These are phyloP conservation scores for Peromyscus polionotus DNA, from an alignment of 2,113 vertebrate species.

Conservation along the genomic window DNA sequence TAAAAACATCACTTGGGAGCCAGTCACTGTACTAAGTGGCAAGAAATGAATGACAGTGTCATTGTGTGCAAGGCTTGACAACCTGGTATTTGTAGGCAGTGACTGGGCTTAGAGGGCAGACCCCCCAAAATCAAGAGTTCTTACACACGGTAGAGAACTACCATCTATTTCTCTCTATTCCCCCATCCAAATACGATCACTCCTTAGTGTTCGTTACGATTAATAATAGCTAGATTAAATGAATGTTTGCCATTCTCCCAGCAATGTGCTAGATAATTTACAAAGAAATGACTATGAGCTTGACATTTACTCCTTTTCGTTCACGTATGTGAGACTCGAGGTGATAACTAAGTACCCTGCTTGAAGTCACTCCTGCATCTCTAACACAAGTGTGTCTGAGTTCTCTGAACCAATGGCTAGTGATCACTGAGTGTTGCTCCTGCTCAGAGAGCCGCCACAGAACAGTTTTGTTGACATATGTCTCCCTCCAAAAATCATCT, in stretches of 20 bases:
- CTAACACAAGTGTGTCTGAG: not conserved
- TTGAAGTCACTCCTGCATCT: not conserved
- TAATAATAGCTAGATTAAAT: not conserved
- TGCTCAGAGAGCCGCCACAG: not conserved
- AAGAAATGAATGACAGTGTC: not conserved
- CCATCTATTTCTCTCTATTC: not conserved
- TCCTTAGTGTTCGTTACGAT: not conserved
- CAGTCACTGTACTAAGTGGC: not conserved
- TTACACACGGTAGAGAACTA: not conserved
- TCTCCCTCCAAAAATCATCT: not conserved
- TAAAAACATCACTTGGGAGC: slow-evolving; percentile 19
- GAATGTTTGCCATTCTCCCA: not conserved
- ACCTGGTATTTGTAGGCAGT: not conserved
- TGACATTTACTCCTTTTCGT: not conserved
- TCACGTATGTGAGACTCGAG: not conserved
- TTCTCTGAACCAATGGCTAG: not conserved
- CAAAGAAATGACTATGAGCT: not conserved
- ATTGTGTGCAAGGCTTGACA: not conserved
- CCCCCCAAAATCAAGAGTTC: not conserved
- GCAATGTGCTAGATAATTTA: not conserved
- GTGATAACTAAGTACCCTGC: not conserved
- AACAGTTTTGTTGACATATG: not conserved
- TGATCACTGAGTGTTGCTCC: not conserved
- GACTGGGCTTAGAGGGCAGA: not conserved
- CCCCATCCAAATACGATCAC: not conserved